phyloP scores from a whole-genome alignment of 2,113 vertebrate genomes.

The Chelonoidis abingdonii region DNA sequence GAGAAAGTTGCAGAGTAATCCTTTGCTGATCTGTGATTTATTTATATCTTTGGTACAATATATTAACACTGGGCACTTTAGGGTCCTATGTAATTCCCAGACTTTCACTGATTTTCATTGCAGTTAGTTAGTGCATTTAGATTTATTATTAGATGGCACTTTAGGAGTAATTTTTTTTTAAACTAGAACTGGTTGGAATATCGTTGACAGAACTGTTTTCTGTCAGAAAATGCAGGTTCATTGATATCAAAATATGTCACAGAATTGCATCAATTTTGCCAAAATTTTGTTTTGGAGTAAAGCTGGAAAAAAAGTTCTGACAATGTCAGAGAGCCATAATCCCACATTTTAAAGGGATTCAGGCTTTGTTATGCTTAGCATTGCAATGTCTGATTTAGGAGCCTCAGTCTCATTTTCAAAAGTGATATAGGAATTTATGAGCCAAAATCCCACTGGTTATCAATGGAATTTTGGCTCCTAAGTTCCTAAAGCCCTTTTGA shows the following conservation, averaged over 20 bases:
- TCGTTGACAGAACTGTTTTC: conserved; percentile 40
- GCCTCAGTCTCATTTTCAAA: too few species aligned
- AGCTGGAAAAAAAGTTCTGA: too few species aligned
- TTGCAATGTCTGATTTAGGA: too few species aligned
- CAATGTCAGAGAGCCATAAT: too few species aligned
- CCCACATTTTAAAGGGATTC: too few species aligned
- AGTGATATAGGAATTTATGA: too few species aligned
- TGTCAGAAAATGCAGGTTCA: conserved; percentile 11
- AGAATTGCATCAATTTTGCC: too few species aligned
- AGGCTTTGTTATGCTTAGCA: too few species aligned
- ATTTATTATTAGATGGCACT: neutral
- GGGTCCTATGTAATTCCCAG: neutral
- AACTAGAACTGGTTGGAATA: conserved; percentile 17
- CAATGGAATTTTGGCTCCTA: too few species aligned
- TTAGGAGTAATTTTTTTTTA: neutral
- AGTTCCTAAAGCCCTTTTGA: too few species aligned
- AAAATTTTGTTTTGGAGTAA: too few species aligned
- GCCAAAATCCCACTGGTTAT: too few species aligned
- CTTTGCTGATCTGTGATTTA: neutral
- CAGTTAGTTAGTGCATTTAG: neutral
- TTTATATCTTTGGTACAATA: neutral
- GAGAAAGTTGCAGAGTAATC: neutral
- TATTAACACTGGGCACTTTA: neutral
- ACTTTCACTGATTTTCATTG: neutral
- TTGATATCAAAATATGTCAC: neutral